phyloP scores from a whole-genome alignment of 2,113 vertebrate genomes.

The Peromyscus maniculatus region DNA sequence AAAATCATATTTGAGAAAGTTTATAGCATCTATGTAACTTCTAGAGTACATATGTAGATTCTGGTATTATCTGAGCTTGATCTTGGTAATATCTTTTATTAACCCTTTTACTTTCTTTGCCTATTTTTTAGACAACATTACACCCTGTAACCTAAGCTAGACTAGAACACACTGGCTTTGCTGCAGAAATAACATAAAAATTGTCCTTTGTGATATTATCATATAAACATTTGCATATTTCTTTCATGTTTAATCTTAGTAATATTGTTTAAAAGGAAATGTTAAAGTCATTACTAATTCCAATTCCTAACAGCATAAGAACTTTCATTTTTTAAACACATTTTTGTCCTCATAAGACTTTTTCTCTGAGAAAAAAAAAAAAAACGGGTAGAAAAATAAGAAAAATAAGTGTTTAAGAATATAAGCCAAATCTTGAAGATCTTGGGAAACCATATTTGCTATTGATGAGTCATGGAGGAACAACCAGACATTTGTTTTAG shows the following conservation, averaged over 20 bases:
- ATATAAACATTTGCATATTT: background rate
- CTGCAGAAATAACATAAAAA: background rate
- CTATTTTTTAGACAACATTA: too few species aligned
- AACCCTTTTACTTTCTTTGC: too few species aligned
- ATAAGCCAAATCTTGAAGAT: background rate
- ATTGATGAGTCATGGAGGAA: background rate
- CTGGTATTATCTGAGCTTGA: background rate
- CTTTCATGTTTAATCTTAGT: slow-evolving; percentile 8
- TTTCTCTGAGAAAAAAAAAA: slow-evolving; percentile 40
- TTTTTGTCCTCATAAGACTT: slow-evolving; percentile 10
- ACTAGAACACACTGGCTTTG: background rate
- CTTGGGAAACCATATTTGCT: background rate
- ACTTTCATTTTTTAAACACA: background rate
- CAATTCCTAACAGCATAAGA: background rate
- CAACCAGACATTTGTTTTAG: background rate
- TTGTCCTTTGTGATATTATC: background rate
- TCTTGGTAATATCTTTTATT: too few species aligned
- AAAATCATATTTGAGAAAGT: background rate
- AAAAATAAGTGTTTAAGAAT: background rate
- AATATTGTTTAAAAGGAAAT: background rate
- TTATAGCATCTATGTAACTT: background rate
- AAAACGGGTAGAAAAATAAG: background rate
- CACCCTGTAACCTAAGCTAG: too few species aligned
- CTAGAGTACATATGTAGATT: background rate
- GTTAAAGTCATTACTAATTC: background rate